Percentiles rank a stretch among this genome's conserved stretches.
Evolutionary conservation across 2,797 vertebrate genomes (phyloP).

Genomic region (Cryptoprocta ferox): DNA sequence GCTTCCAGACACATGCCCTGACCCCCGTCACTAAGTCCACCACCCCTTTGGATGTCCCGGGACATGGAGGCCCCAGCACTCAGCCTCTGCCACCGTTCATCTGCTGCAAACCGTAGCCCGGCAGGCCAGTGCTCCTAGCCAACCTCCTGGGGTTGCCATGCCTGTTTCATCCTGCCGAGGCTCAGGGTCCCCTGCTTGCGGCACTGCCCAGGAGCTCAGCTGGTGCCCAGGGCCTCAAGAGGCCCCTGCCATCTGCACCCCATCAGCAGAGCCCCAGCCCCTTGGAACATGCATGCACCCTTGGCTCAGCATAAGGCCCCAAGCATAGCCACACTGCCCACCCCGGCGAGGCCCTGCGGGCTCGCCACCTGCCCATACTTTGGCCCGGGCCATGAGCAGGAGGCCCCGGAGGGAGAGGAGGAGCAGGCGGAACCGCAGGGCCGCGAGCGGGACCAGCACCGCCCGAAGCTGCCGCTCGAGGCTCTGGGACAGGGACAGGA

Average conservation of each 20-base stretch:
- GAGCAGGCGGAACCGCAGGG: conserved; percentile 90
- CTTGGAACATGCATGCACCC: neutral
- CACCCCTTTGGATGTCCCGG: neutral
- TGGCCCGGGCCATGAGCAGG: conserved; percentile 87
- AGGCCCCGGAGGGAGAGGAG: conserved; percentile 89
- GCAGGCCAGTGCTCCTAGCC: neutral
- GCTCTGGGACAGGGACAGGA: conserved; percentile 92
- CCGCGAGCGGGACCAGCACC: conserved; percentile 89
- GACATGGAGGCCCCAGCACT: neutral
- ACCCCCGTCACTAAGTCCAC: neutral
- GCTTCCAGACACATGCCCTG: neutral
- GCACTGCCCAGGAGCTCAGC: neutral
- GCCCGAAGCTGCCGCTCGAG: conserved; percentile 92
- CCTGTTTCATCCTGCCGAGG: neutral
- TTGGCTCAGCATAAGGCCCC: neutral
- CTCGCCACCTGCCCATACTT: conserved; percentile 88
- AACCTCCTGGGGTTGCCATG: neutral
- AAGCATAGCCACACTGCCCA: neutral
- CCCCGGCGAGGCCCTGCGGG: conserved; percentile 13
- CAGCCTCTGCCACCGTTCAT: neutral
- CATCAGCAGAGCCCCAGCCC: neutral
- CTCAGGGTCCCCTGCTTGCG: neutral
- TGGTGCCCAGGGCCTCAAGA: neutral
- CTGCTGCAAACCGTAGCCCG: neutral
- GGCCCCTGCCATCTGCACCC: neutral